A percentile compares a stretch with the other conserved stretches of the same genome.
These are phyloP conservation scores for Hololepta plana DNA, from an alignment of 2,888 invertebrate species.

Conservation along the genomic window DNA sequence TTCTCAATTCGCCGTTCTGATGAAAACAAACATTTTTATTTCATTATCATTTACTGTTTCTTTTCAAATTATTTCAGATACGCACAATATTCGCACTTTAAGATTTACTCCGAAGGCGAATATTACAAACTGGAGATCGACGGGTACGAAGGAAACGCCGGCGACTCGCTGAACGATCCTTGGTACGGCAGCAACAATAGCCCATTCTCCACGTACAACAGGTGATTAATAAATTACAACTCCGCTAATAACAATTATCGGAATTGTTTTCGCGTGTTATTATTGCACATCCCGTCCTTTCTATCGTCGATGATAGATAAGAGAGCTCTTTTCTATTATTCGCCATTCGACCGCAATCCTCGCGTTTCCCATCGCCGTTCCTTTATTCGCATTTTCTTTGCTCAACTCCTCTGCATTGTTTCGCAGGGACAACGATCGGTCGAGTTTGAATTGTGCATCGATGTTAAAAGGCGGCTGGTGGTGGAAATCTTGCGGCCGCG, in stretches of 20 bases:
- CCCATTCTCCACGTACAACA: constrained; percentile 83
- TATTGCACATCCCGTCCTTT: no score
- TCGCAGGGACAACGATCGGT: constrained; percentile 73
- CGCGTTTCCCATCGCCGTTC: background rate
- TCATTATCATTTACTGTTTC: no score
- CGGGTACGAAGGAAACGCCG: constrained; percentile 80
- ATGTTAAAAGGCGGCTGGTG: constrained; percentile 92
- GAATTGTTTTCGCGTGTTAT: no score
- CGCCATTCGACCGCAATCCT: no score
- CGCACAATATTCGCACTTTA: constrained; percentile 81
- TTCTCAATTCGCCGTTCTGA: no score
- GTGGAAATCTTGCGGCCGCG: constrained; percentile 88
- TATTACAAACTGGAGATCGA: constrained; percentile 85
- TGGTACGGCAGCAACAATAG: constrained; percentile 91
- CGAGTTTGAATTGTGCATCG: constrained; percentile 78
- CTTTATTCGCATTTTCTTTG: background rate
- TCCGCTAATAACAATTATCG: background rate
- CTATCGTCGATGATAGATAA: no score
- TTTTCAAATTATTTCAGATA: constrained; percentile 35
- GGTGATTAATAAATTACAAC: constrained; percentile 28
- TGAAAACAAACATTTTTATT: no score
- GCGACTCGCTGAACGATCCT: constrained; percentile 81
- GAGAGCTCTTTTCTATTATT: no score
- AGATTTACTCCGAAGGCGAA: constrained; percentile 80
- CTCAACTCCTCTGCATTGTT: constrained; percentile 1